Evolutionary conservation across 2,888 invertebrate species (phyloP).

Genomic region (Ormyrus thymus): DNA sequence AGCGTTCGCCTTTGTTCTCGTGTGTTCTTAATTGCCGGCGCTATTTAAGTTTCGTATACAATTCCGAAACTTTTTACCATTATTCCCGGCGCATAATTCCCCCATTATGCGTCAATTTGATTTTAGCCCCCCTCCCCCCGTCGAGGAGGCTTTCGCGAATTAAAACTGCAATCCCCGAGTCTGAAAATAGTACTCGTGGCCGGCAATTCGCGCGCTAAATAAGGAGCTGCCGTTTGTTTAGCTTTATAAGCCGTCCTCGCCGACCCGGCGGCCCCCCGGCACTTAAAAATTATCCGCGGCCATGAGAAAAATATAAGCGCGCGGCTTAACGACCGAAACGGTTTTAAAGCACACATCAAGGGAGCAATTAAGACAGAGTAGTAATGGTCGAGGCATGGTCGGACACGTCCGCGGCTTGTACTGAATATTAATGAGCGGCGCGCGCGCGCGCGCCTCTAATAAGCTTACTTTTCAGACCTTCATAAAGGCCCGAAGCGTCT

Average conservation of each 20-base stretch:
- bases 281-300: too few relatives aligned
- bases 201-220: too few relatives aligned
- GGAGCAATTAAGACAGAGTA: constrained; percentile 26
- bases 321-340: not conserved
- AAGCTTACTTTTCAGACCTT: not conserved
- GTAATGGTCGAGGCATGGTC: constrained; percentile 11
- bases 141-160: too few relatives aligned
- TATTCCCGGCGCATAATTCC: not conserved
- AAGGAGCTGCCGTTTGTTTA: too few relatives aligned
- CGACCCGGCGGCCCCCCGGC: too few relatives aligned
- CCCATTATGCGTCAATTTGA: too few relatives aligned
- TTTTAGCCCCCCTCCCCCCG: too few relatives aligned
- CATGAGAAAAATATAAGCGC: too few relatives aligned
- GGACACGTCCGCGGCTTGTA: not conserved
- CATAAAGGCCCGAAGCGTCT: not conserved
- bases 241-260: too few relatives aligned
- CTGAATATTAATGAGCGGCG: constrained; percentile 26
- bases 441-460: not conserved
- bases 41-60: constrained; percentile 3
- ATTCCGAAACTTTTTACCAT: not conserved
- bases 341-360: not conserved
- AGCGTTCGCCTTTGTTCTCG: constrained; percentile 13
- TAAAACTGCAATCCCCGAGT: too few relatives aligned
- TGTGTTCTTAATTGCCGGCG: constrained; percentile 3
- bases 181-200: too few relatives aligned